Base-by-base conservation (phyloP, 2,888 invertebrate genomes). In the Lycia hirtaria region DNA sequence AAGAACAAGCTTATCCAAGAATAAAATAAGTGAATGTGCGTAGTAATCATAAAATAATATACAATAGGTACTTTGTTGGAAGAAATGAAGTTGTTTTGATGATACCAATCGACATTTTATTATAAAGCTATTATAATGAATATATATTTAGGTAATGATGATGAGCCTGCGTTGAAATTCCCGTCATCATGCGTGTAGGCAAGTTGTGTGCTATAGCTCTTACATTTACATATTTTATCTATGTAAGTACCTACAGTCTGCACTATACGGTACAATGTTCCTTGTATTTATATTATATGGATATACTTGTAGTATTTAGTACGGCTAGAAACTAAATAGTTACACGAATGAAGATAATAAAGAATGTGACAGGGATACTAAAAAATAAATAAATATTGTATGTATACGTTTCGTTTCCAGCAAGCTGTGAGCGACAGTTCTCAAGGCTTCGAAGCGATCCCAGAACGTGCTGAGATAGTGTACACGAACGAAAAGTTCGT, bases 161-260 rank as follows among this genome's bases (percentile, higher is more conserved):
- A n/a, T 17, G 41, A n/a, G 3, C 26, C 9, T 1, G 15, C 9
- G 30, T 37, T 45, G 7, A 35, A 28, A 40, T 47, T 30, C 3
- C 12, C 7, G n/a, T 2, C 19, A 37, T 10, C 17, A 56, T 56
- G 56, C 17, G 6, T 9, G 49, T 32, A 19, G 9, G 12, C 0
- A 49, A 49, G 10, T 9, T 24, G 30, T 49, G 35, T n/a, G 0
- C 38, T 22, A 10, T 44, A 4, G 44, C 15, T 12, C 0, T 47
- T 15, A 7, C 19, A 17, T 1, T 47, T n/a, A 37, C 43, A 10
- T 43, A 10, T 22, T 41, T 28, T 14, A 10, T 41, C 20, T 37
- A 47, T 52, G 56, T 57, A 30, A 57, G 56, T 56, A 47, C 15
- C n/a, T n/a, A n/a, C n/a, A n/a, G n/a, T n/a, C n/a, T n/a, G n/a